Evolutionary conservation across 2,888 invertebrate genomes (phyloP).

Genomic region (Cephonodes hylas): DNA sequence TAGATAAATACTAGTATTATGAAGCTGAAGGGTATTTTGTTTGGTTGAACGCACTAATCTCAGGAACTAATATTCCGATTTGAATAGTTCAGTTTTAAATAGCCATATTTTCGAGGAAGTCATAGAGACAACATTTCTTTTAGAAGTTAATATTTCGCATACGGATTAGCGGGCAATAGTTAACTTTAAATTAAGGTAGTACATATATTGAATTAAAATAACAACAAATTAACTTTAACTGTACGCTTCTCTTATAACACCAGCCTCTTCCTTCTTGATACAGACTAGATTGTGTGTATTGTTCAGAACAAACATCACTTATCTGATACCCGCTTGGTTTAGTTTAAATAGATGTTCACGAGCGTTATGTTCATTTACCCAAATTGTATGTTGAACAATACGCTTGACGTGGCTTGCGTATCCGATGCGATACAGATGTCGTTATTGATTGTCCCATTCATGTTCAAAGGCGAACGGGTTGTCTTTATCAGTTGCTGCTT

Average conservation of each 20-base stretch:
- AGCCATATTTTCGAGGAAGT: too few relatives aligned
- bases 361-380: conserved; percentile 7
- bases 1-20: too few relatives aligned
- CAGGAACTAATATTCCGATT: too few relatives aligned
- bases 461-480: background rate
- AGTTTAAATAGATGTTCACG: background rate
- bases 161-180: too few relatives aligned
- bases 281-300: background rate
- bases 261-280: background rate
- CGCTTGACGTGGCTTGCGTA: background rate
- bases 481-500: background rate
- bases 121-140: too few relatives aligned
- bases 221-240: background rate
- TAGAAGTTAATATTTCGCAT: too few relatives aligned
- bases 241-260: background rate
- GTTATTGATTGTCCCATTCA: conserved; percentile 3
- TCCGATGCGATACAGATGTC: conserved; percentile 2
- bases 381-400: background rate
- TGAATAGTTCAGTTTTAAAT: too few relatives aligned
- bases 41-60: too few relatives aligned
- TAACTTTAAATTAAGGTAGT: too few relatives aligned
- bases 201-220: too few relatives aligned
- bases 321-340: conserved; percentile 6
- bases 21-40: too few relatives aligned
- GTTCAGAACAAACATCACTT: background rate